Evolutionary conservation across 1,140 invertebrate species (phyloP).

Genomic region (Drosophila trapezifrons): DNA sequence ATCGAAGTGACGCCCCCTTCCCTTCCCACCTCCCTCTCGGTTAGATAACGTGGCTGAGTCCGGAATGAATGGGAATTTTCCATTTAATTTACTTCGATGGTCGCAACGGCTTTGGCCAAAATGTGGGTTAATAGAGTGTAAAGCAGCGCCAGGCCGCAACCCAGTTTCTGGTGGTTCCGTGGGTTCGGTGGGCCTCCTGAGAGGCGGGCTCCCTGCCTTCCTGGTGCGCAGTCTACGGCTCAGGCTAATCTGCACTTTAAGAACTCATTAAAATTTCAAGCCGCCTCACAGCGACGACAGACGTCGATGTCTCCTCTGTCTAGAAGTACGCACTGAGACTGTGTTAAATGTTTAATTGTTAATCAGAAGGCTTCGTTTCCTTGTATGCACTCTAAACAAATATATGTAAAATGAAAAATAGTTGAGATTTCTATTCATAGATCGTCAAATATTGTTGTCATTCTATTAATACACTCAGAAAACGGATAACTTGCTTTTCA

Average conservation of each 20-base stretch:
- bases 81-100: conserved; percentile 77
- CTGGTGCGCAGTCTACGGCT: conserved; percentile 15
- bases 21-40: no score
- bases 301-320: conserved; percentile 8
- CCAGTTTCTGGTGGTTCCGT: conserved; percentile 57
- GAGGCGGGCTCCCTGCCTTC: conserved; percentile 7
- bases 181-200: not conserved
- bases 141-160: conserved; percentile 68
- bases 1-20: conserved; percentile 6
- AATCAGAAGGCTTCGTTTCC: conserved; percentile 6
- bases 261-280: conserved; percentile 75
- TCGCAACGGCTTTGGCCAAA: conserved; percentile 58
- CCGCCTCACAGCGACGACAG: conserved; percentile 32
- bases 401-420: not conserved
- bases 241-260: conserved; percentile 64
- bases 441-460: no score
- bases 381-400: not conserved
- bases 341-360: conserved; percentile 45
- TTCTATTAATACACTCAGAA: no score
- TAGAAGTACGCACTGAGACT: conserved; percentile 1
- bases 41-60: conserved; percentile 24
- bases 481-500: no score
- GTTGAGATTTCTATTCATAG: not conserved
- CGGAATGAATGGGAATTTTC: conserved; percentile 67
- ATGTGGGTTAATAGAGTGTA: conserved; percentile 84